Evolutionary conservation across 2,797 vertebrate genomes (phyloP).

Genomic region (Iguana delicatissima): DNA sequence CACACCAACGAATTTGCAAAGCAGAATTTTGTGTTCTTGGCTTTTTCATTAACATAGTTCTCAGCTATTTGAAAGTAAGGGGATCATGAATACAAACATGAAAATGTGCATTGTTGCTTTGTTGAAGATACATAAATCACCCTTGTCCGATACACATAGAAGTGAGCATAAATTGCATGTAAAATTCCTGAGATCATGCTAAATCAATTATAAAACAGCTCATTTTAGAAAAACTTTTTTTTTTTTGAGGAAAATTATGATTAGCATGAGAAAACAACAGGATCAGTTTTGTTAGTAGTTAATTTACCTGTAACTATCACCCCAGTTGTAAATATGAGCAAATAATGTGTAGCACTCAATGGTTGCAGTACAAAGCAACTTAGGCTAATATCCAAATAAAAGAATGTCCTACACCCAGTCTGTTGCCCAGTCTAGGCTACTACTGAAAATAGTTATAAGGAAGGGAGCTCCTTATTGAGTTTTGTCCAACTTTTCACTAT

Average conservation of each 20-base stretch:
- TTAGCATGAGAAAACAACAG: too few species aligned
- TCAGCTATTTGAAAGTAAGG: background rate
- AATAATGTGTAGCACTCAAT: background rate
- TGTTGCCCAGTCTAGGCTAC: too few species aligned
- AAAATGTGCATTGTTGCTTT: background rate
- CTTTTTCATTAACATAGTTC: background rate
- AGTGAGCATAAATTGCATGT: too few species aligned
- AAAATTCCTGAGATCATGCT: too few species aligned
- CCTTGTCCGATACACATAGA: background rate
- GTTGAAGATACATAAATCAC: background rate
- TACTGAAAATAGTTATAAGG: background rate
- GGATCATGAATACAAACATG: background rate
- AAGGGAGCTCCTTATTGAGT: background rate
- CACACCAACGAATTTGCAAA: background rate
- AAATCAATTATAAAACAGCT: too few species aligned
- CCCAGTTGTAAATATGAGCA: background rate
- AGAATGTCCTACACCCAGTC: background rate
- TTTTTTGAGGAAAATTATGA: too few species aligned
- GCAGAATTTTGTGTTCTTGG: background rate
- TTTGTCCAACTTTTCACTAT: too few species aligned
- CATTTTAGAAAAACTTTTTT: too few species aligned
- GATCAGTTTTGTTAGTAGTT: background rate
- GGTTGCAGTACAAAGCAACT: background rate
- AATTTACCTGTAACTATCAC: background rate
- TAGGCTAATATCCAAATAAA: background rate